Evolutionary conservation across 2,888 invertebrate genomes (phyloP).

Genomic region (Drosophila paranaensis): DNA sequence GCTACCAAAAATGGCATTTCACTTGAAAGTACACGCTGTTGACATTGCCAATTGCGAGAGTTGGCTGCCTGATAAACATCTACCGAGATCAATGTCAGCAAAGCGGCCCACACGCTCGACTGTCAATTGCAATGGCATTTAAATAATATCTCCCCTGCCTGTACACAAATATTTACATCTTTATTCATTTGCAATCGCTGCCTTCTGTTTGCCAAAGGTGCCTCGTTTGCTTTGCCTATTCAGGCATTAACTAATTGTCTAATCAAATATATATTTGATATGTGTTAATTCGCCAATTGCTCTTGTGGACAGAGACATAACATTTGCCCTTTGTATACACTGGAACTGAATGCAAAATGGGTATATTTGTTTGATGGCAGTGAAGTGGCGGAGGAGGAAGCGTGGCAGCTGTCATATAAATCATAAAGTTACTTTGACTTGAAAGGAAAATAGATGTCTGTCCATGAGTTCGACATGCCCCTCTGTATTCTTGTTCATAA

Average conservation of each 20-base stretch:
- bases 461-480: no score
- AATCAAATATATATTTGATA: conserved; percentile 56
- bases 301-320: conserved; percentile 16
- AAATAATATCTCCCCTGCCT: conserved; percentile 8
- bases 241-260: conserved; percentile 64
- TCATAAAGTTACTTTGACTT: neutral
- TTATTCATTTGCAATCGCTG: conserved; percentile 11
- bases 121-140: conserved; percentile 40
- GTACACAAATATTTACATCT: conserved; percentile 21
- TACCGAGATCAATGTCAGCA: conserved; percentile 66
- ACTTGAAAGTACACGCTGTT: conserved; percentile 48
- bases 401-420: neutral
- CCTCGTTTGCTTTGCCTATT: conserved; percentile 54
- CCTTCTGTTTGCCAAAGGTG: conserved; percentile 58
- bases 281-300: conserved; percentile 41
- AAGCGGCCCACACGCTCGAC: conserved; percentile 57
- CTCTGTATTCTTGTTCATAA: no score
- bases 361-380: neutral
- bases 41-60: conserved; percentile 67
- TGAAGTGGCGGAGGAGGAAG: neutral
- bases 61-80: conserved; percentile 34
- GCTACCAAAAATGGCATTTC: conserved; percentile 43
- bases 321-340: neutral
- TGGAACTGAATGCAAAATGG: neutral
- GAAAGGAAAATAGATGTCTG: no score